Base-by-base conservation (phyloP, 2,113 vertebrate genomes). In the Polypterus bichir region DNA sequence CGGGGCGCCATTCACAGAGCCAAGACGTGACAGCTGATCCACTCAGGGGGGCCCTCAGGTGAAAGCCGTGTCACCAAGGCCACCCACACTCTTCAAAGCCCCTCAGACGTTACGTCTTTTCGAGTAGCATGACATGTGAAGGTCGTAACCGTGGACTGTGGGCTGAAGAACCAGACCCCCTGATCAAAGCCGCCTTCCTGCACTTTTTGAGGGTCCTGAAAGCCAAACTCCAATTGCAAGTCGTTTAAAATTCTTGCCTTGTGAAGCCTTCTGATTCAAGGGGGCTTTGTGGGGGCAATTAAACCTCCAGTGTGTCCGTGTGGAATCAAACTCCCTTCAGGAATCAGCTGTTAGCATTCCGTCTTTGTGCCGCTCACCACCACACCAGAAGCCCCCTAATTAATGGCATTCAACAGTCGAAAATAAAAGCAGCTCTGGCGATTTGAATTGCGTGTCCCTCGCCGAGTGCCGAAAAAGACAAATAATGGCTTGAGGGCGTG, bases 321-420 rank as follows among this genome's bases (percentile, higher is more conserved):
- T 85, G 85, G 84, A 84, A 82, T 74, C 76, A 76, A 79, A 87
- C 72, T 79, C 75, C 75, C 78, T 79, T 81, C 83, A 80, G 79
- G 83, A 84, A 81, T 88, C 74, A 81, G 80, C 69, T 85, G 83
- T 81, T 83, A 84, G 79, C 79, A 83, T 87, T 86, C 81, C 72
- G 79, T 67, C 65, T 82, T 67, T 80, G 84, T 80, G 81, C 87
- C 85, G 83, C 85, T 77, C 81, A 78, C 84, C 80, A 89, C 83
- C 83, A 83, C 85, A 90, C 78, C 66, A 87, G 79, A 88, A 85
- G 74, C 80, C 76, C 78, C 69, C 68, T 86, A 88, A 89, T 89
- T 84, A 87, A 81, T 85, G 80, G 77, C 79, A 84, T 79, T 73
- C 84, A 84, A 83, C 86, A 85, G 81, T 85, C 83, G 82, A 75